Evolutionary conservation across 2,113 vertebrate species (phyloP).

Genomic region (Leptosomus discolor): DNA sequence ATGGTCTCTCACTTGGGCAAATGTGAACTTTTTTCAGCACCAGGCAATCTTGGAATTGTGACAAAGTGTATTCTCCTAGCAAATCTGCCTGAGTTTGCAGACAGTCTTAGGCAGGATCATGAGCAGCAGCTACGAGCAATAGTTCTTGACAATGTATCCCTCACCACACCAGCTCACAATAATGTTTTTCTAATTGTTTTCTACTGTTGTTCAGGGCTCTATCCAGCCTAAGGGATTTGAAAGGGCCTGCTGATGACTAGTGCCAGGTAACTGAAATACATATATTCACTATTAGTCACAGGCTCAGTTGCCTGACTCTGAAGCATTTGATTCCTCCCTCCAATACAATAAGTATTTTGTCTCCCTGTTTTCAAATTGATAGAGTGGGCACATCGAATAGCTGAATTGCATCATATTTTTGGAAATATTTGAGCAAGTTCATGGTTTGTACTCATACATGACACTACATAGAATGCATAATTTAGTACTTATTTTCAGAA

Average conservation of each 20-base stretch:
- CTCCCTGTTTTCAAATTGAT: background rate
- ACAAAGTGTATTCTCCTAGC: background rate
- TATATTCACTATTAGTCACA: fast-evolving
- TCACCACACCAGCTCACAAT: background rate
- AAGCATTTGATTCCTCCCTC: background rate
- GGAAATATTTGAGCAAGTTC: slow-evolving; percentile 69
- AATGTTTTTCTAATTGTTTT: background rate
- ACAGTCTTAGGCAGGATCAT: background rate
- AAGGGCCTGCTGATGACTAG: background rate
- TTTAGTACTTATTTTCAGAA: slow-evolving; percentile 74
- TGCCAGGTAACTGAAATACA: background rate
- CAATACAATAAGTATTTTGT: background rate
- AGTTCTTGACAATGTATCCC: background rate
- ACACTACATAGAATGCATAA: slow-evolving; percentile 65
- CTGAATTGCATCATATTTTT: slow-evolving; percentile 51
- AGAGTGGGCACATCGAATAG: background rate
- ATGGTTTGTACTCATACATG: slow-evolving; percentile 26
- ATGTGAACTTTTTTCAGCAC: background rate
- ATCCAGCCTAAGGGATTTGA: background rate
- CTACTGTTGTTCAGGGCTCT: background rate
- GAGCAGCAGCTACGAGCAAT: background rate
- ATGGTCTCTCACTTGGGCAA: background rate
- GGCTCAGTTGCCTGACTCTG: background rate
- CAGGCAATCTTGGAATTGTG: background rate
- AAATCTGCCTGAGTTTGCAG: background rate